These are phyloP conservation scores for Eremobia ochroleuca DNA, from an alignment of 2,888 invertebrate species.

Conservation along the genomic window DNA sequence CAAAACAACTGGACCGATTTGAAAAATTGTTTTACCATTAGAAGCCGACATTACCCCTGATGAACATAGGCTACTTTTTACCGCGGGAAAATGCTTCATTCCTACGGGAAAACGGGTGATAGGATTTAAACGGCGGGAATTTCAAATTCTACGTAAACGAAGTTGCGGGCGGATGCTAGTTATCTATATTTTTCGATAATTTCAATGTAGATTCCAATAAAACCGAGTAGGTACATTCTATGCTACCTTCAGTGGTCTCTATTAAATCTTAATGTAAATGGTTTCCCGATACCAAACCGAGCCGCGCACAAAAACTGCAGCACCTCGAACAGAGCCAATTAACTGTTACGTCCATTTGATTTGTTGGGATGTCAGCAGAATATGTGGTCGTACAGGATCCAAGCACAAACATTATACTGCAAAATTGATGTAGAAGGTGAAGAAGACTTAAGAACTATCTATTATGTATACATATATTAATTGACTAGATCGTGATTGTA, in stretches of 20 bases:
- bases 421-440: conserved; percentile 26
- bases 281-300: conserved; percentile 26
- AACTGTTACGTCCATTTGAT: conserved; percentile 66
- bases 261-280: conserved; percentile 30
- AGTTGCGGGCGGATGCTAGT: no score
- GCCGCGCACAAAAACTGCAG: conserved; percentile 42
- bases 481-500: background rate
- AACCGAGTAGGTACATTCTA: background rate
- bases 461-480: background rate
- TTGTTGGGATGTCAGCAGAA: conserved; percentile 68
- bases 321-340: conserved; percentile 53
- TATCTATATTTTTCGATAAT: background rate
- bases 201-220: background rate
- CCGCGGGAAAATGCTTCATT: no score
- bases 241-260: background rate
- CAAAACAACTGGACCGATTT: no score
- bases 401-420: conserved; percentile 12
- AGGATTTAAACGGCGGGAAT: no score
- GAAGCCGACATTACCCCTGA: no score
- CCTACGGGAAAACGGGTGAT: no score
- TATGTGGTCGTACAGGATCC: conserved; percentile 53
- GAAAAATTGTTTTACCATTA: no score
- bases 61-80: no score
- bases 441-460: background rate
- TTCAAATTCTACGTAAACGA: no score